phyloP scores from a whole-genome alignment of 2,113 vertebrate genomes.

The Salvator merianae region DNA sequence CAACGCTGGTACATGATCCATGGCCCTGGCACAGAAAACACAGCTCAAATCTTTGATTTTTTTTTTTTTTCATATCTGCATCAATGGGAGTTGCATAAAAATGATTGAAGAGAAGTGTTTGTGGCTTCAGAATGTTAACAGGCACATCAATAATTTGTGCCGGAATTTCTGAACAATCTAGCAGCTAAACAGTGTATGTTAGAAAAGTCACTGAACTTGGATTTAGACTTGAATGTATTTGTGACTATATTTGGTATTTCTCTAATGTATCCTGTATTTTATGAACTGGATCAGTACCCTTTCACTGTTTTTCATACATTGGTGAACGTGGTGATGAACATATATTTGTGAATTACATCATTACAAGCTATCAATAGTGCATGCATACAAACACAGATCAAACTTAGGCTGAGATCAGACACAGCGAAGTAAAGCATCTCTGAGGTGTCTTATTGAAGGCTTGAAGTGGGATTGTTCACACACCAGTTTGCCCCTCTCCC shows the following conservation, averaged over 20 bases:
- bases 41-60: slow-evolving; percentile 9
- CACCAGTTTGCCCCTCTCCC: too few species aligned
- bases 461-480: too few species aligned
- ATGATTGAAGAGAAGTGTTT: slow-evolving; percentile 56
- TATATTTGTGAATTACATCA: not conserved
- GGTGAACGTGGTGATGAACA: not conserved
- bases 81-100: not conserved
- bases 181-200: slow-evolving; percentile 45
- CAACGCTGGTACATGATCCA: not conserved
- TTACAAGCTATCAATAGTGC: not conserved
- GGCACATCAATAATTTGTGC: slow-evolving; percentile 37
- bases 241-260: slow-evolving; percentile 67
- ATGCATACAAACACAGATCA: not conserved
- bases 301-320: not conserved
- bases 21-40: slow-evolving; percentile 2
- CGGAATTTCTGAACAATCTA: slow-evolving; percentile 60
- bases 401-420: too few species aligned
- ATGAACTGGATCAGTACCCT: slow-evolving; percentile 57
- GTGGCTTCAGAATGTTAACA: slow-evolving; percentile 55
- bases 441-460: too few species aligned
- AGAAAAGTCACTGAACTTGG: slow-evolving; percentile 60
- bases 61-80: too few species aligned
- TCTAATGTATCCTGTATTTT: slow-evolving; percentile 69
- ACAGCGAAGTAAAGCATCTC: too few species aligned
- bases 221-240: slow-evolving; percentile 63